Evolutionary conservation across 2,888 invertebrate genomes (phyloP).

Genomic region (Syrphus vitripennis): DNA sequence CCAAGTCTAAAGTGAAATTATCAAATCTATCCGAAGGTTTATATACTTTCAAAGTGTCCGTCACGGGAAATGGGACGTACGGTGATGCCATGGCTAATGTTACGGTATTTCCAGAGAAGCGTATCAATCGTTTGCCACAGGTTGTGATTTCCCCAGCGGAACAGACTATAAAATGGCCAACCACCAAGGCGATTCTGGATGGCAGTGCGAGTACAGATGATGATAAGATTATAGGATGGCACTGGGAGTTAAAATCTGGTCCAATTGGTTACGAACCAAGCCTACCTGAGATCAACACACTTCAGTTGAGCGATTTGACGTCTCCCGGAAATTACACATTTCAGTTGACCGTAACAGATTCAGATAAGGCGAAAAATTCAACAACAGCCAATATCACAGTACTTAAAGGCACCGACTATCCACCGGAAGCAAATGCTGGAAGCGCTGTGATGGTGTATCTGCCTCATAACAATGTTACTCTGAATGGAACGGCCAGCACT

Average conservation of each 20-base stretch:
- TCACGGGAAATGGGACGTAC: conserved; percentile 89
- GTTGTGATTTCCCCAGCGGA: conserved; percentile 92
- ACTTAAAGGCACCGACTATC: conserved; percentile 95
- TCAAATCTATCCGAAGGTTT: conserved; percentile 93
- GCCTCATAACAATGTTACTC: conserved; percentile 91
- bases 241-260: conserved; percentile 95
- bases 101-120: conserved; percentile 91
- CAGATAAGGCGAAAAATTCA: conserved; percentile 92
- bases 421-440: conserved; percentile 96
- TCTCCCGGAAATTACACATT: conserved; percentile 95
- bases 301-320: conserved; percentile 91
- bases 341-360: conserved; percentile 94
- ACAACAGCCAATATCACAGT: conserved; percentile 95
- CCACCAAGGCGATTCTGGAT: conserved; percentile 94
- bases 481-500: conserved; percentile 94
- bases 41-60: conserved; percentile 92
- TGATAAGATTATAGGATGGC: conserved; percentile 92
- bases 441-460: conserved; percentile 94
- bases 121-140: conserved; percentile 91
- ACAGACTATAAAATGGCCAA: conserved; percentile 94
- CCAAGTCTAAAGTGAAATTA: conserved; percentile 90
- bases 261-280: conserved; percentile 93
- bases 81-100: conserved; percentile 94
- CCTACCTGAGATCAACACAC: conserved; percentile 89
- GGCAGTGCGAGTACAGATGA: conserved; percentile 91